These are phyloP conservation scores for Helogale parvula DNA, from an alignment of 2,113 vertebrate species.

Conservation along the genomic window DNA sequence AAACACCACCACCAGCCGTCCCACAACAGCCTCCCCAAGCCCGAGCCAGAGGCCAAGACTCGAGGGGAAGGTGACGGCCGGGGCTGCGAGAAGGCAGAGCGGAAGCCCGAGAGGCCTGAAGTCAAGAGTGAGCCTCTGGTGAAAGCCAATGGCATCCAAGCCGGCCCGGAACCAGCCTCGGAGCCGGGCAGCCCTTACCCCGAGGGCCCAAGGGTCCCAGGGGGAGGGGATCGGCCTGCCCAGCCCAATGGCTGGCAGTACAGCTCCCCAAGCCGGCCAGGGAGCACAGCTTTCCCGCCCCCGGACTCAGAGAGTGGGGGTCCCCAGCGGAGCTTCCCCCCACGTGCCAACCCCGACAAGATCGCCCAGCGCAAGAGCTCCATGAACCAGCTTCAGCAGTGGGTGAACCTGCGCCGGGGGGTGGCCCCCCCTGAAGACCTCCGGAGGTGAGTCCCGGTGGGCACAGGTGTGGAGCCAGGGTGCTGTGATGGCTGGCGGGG, in stretches of 20 bases:
- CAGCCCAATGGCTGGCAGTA: conserved; percentile 91
- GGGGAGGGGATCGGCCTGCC: conserved; percentile 70
- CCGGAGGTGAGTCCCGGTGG: conserved; percentile 87
- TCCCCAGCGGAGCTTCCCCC: conserved; percentile 86
- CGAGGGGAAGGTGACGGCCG: conserved; percentile 86
- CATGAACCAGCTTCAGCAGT: conserved; percentile 97
- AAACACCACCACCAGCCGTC: conserved; percentile 81
- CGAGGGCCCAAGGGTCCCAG: conserved; percentile 68
- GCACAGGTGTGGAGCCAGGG: accelerated
- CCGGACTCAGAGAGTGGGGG: conserved; percentile 83
- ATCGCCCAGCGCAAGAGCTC: conserved; percentile 96
- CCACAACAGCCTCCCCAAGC: conserved; percentile 82
- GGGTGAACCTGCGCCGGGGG: conserved; percentile 94
- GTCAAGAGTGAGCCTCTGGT: conserved; percentile 83
- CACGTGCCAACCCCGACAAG: conserved; percentile 90
- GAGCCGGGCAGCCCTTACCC: conserved; percentile 86
- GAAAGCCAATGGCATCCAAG: conserved; percentile 83
- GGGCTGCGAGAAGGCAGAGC: conserved; percentile 84
- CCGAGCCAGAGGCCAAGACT: conserved; percentile 83
- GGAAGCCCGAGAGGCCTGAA: conserved; percentile 79
- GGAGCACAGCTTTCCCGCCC: conserved; percentile 80
- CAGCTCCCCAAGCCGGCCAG: conserved; percentile 79
- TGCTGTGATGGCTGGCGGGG: accelerated
- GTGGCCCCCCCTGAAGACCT: conserved; percentile 88
- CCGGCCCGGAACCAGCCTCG: conserved; percentile 74